Base-by-base conservation (phyloP, 2,888 invertebrate genomes). In the Ophion ventricosus region DNA sequence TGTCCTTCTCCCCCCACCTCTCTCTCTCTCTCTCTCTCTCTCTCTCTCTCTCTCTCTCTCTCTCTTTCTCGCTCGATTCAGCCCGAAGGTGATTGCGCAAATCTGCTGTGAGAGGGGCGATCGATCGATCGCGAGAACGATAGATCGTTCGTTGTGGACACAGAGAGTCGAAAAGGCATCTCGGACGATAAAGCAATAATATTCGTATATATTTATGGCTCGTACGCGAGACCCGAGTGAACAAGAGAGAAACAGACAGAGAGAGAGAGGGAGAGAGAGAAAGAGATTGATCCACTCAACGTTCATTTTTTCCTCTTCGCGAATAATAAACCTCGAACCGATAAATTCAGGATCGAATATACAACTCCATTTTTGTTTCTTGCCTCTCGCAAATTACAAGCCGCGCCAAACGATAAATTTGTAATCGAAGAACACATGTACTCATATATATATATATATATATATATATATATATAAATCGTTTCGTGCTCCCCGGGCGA, bases 111-210 rank as follows among this genome's bases (percentile, higher is more conserved):
- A 54, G 70, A 73, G 82, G 43, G 23, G 74, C 64, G 83, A 76
- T 80, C 83, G 76, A 80, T 80, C 67, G 78, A 67, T 66, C 69
- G 67, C 61, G 67, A 59, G 67, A 74, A 80, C 80, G 84, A 85
- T 82, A 85, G 76, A 85, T 85, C 85, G 66, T 73, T 82, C 63
- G 26, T 69, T 84, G 85, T 80, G 76, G 79, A 85, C 85, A 85
- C 76, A 81, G 70, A 63, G 70, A 70, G 78, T 56, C 40, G 64
- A 56, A 78, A 69, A 59, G 63, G 70, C 59, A 76, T 66, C 66
- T 35, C 59, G 29, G 49, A 63, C 84, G 84, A 86, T 86, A 84
- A 86, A 86, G 85, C 81, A 86, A 86, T 86, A 86, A 86, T 84
- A 84, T 84, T 86, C 80, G 67, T 80, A 82, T 83, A 83, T 82